Conservation (phyloP, 2,888 invertebrate genomes). For the Clanis bilineata region DNA sequence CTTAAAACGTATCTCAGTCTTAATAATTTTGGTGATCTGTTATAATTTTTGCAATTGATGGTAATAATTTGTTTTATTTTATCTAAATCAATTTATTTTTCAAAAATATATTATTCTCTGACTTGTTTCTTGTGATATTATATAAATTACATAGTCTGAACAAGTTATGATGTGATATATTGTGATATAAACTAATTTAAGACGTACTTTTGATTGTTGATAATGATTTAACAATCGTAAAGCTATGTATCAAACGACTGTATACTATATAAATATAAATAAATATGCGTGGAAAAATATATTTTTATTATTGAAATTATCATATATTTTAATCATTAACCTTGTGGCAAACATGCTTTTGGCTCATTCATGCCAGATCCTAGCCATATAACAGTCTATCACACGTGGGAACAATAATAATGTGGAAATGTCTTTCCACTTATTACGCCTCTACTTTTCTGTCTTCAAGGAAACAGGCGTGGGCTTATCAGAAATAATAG, state of each 20-base stretch:
- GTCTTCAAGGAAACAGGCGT: too few relatives aligned
- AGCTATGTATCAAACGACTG: constrained; percentile 33
- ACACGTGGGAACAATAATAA: too few relatives aligned
- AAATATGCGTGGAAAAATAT: constrained; percentile 34
- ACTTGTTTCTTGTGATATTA: constrained; percentile 22
- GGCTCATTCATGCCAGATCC: too few relatives aligned
- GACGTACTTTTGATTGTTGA: constrained; percentile 33
- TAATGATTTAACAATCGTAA: constrained; percentile 26
- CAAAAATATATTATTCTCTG: constrained; percentile 24
- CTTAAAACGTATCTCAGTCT: too few relatives aligned
- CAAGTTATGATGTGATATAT: constrained; percentile 63
- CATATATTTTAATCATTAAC: not conserved
- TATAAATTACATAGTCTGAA: constrained; percentile 50
- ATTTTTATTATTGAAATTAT: constrained; percentile 14
- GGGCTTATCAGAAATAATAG: too few relatives aligned
- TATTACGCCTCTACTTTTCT: too few relatives aligned
- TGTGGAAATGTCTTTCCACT: too few relatives aligned
- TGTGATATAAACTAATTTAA: constrained; percentile 56
- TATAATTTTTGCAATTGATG: not conserved
- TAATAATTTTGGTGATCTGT: not conserved
- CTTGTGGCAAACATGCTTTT: too few relatives aligned
- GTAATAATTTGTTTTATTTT: not conserved
- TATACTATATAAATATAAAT: constrained; percentile 35
- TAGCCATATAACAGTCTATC: too few relatives aligned
- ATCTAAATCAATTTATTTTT: constrained; percentile 2